A percentile compares a stretch with the other conserved stretches of the same genome.
These are phyloP conservation scores for Ceramica pisi DNA, from an alignment of 2,888 invertebrate genomes.

Conservation along the genomic window DNA sequence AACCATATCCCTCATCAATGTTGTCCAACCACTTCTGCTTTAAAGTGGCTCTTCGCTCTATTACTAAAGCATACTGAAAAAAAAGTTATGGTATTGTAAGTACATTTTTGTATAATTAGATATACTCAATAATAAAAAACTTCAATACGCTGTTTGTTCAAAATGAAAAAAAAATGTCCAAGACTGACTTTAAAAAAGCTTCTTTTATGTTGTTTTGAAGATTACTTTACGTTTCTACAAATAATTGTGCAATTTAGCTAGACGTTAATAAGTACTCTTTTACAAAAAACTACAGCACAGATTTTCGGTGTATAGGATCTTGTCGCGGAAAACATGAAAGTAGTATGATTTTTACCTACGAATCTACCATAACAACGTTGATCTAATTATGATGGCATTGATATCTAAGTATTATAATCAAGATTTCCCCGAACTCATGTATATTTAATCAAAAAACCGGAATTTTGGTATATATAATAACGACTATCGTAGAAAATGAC, in stretches of 20 bases:
- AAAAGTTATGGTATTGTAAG: neutral
- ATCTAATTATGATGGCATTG: no score
- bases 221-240: no score
- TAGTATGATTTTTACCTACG: neutral
- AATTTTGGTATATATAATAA: neutral
- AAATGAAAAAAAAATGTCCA: no score
- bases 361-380: neutral
- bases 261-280: neutral
- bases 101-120: no score
- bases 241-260: no score
- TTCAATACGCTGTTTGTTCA: no score
- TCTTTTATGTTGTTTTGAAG: no score
- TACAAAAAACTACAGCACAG: neutral
- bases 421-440: neutral
- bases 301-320: neutral
- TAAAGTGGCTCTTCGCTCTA: conserved; percentile 75
- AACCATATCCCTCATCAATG: conserved; percentile 83
- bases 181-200: no score
- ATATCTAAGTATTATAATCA: neutral
- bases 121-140: no score
- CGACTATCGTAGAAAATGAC: neutral
- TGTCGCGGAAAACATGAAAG: neutral
- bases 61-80: conserved; percentile 76
- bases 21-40: conserved; percentile 77
- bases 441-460: neutral